Base-by-base conservation (phyloP, 1,140 invertebrate species). In the Holcopasites calliopsidis region DNA sequence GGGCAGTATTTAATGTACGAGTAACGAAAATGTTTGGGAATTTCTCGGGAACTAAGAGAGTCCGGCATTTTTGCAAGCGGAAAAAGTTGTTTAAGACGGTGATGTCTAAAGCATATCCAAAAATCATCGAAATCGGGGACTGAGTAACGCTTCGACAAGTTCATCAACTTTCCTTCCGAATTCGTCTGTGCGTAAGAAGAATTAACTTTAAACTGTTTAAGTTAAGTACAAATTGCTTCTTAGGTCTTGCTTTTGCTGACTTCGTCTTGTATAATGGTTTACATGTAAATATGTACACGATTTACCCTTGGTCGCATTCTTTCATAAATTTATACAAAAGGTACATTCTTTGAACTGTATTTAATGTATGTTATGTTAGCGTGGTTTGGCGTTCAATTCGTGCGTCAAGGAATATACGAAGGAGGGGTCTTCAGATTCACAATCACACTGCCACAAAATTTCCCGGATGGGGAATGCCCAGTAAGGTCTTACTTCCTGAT, bases 371-470 rank as follows among this genome's bases (percentile, higher is more conserved):
- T 84, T 79, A 76, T 94, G 93, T 76, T 88, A 98, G 97, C 96
- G 80, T 99, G 97, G 97, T 97, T 96, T 93, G 98, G 97, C 76
- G 95, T 98, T 18, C 94, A 98, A 85, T 99, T 98, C 93, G 94
- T 98, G 69, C 93, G 97, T 83, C 94, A 95, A 90, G 97, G 97
- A 26, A 92, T 95, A 65, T 99, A 98, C 91, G 94, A 95, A 92
- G 96, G 96, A 74, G 97, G 96, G 73, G 93, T 98, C 21, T 98
- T 98, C 88, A 94, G 97, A 83, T 99, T 99, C 91, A 95, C 94
- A 64, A 92, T 99, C 75, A 93, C 94, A 66, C 93, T 99, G 87
- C 96, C 97, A 75, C 95, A 97, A 82, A 95, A 95, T 83, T 99
- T 98, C 92, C 97, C 97, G 21, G 95, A 97, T 91, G 95, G 95